Evolutionary conservation across 2,113 vertebrate genomes (phyloP).

Genomic region (Phycodurus eques): DNA sequence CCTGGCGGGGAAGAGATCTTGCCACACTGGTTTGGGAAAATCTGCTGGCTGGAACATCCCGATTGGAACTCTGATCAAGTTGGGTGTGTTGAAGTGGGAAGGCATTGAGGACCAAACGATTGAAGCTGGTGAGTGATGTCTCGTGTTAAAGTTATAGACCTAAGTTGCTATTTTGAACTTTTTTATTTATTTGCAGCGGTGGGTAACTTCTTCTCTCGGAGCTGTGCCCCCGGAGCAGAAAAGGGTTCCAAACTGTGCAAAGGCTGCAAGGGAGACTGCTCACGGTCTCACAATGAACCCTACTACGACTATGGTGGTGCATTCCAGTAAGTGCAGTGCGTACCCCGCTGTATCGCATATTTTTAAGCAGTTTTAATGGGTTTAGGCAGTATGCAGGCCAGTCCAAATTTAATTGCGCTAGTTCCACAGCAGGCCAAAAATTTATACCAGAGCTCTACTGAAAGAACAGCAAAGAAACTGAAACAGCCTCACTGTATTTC

Average conservation of each 20-base stretch:
- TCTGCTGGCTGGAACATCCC: slow-evolving; percentile 85
- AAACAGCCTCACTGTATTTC: no score
- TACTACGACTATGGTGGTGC: slow-evolving; percentile 80
- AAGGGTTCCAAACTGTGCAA: slow-evolving; percentile 61
- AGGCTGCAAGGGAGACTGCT: slow-evolving; percentile 74
- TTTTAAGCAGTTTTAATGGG: no score
- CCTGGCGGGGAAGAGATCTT: slow-evolving; percentile 80
- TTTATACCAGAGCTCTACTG: no score
- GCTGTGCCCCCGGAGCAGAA: slow-evolving; percentile 77
- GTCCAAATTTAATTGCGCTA: neutral
- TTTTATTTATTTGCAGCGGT: slow-evolving; percentile 63
- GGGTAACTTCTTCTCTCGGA: slow-evolving; percentile 67
- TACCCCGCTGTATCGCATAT: no score
- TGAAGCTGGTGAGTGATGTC: slow-evolving; percentile 71
- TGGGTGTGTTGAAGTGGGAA: slow-evolving; percentile 56
- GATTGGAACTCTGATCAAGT: slow-evolving; percentile 62
- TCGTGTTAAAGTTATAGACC: neutral
- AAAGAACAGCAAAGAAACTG: no score
- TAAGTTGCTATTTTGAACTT: neutral
- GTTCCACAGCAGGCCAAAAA: no score
- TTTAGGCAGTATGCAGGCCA: neutral
- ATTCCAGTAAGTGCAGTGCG: slow-evolving; percentile 73
- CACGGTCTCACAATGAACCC: slow-evolving; percentile 57
- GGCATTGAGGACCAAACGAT: slow-evolving; percentile 66
- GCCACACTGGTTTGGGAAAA: slow-evolving; percentile 83